These are phyloP conservation scores for Trilocha varians DNA, from an alignment of 2,888 invertebrate species.

Conservation along the genomic window DNA sequence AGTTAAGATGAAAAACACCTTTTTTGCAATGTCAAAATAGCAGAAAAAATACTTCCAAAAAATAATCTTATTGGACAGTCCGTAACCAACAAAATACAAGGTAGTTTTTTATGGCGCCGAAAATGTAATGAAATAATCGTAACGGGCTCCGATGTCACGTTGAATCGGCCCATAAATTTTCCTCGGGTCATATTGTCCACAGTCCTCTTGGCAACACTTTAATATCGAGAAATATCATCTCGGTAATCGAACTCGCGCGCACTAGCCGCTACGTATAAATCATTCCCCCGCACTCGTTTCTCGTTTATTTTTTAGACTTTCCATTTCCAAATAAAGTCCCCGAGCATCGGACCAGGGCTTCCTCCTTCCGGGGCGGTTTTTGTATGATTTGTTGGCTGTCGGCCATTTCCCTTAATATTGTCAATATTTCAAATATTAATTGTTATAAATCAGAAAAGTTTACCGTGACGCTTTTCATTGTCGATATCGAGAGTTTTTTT, in stretches of 20 bases:
- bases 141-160: slow-evolving; percentile 65
- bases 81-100: slow-evolving; percentile 71
- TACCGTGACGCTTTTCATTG: slow-evolving; percentile 46
- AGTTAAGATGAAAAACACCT: too few relatives aligned
- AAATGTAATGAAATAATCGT: slow-evolving; percentile 73
- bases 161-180: slow-evolving; percentile 71
- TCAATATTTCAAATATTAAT: slow-evolving; percentile 74
- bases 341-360: slow-evolving; percentile 66
- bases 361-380: slow-evolving; percentile 71
- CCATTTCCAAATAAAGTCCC: slow-evolving; percentile 73
- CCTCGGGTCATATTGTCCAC: slow-evolving; percentile 72
- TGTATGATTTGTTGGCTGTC: slow-evolving; percentile 70
- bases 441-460: slow-evolving; percentile 70
- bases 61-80: too few relatives aligned
- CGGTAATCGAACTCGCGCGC: slow-evolving; percentile 62
- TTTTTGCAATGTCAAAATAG: too few relatives aligned
- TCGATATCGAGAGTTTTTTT: slow-evolving; percentile 54
- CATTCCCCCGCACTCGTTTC: slow-evolving; percentile 55
- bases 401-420: slow-evolving; percentile 70
- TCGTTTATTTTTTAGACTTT: slow-evolving; percentile 73
- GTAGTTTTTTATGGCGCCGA: slow-evolving; percentile 70
- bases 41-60: too few relatives aligned
- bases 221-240: slow-evolving; percentile 73
- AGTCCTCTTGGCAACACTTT: slow-evolving; percentile 70
- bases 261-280: slow-evolving; percentile 64